These are phyloP conservation scores for Diadumene lineata DNA, from an alignment of 92 coral and sea anemone genomes.

Conservation along the genomic window DNA sequence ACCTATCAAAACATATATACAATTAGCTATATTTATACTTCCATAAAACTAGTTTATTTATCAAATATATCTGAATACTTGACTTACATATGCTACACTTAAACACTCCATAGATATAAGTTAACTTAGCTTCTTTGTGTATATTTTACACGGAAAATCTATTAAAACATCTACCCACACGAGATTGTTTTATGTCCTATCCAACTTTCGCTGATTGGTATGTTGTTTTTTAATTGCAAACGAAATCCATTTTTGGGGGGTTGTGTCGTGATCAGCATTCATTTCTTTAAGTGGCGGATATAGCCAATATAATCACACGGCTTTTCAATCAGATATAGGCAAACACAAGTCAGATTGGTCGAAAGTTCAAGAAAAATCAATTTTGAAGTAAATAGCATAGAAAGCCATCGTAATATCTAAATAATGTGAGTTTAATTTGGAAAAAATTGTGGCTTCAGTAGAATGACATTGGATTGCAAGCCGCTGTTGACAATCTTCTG, in stretches of 20 bases:
- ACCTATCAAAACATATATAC: too few species aligned
- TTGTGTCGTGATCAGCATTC: conserved; percentile 13
- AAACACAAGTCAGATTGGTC: neutral
- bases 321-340: neutral
- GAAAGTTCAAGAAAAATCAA: neutral
- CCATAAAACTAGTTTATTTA: too few species aligned
- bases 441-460: too few species aligned
- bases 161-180: too few species aligned
- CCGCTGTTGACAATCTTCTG: neutral
- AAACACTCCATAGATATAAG: too few species aligned
- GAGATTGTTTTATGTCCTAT: too few species aligned
- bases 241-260: neutral
- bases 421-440: too few species aligned
- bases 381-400: neutral
- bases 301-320: conserved; percentile 14
- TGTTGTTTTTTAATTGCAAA: neutral
- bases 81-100: too few species aligned
- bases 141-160: too few species aligned
- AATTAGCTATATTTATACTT: too few species aligned
- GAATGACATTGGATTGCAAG: neutral
- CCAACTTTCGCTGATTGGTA: neutral
- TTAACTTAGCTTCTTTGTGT: too few species aligned
- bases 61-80: too few species aligned
- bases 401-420: neutral
- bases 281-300: conserved; percentile 26